A percentile compares a stretch with the other conserved stretches of the same genome.
phyloP scores from a whole-genome alignment of 2,797 vertebrate genomes.

The Arctocebus calabarensis region DNA sequence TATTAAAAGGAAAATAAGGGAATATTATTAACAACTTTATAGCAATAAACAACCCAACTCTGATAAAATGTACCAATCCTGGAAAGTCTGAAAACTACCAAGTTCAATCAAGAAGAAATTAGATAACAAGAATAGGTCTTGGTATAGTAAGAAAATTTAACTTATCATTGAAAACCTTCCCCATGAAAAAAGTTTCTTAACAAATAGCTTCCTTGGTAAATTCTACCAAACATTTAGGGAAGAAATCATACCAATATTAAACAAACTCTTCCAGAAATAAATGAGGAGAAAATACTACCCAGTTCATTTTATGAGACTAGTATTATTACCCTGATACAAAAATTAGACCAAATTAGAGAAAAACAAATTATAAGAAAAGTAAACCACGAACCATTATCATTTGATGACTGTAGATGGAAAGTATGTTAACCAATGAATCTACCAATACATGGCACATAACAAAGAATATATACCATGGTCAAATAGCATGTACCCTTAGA shows the following conservation, averaged over 20 bases:
- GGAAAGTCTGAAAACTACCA: too few species aligned
- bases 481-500: neutral
- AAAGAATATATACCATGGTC: neutral
- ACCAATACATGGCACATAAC: neutral
- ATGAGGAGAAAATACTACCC: neutral
- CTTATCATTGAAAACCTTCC: constrained; percentile 7
- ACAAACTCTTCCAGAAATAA: constrained; percentile 12
- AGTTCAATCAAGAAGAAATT: too few species aligned
- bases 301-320: constrained; percentile 28
- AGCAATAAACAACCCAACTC: neutral
- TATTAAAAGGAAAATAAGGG: neutral
- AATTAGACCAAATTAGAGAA: neutral
- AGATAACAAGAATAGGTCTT: too few species aligned
- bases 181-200: neutral
- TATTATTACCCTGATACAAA: constrained; percentile 6
- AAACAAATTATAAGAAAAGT: neutral
- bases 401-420: constrained; percentile 30
- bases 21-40: neutral
- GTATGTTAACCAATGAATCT: constrained; percentile 34
- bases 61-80: constrained; percentile 1
- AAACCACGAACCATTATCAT: neutral
- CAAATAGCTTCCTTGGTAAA: constrained; percentile 7
- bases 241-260: neutral
- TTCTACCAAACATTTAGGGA: neutral
- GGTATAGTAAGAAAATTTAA: neutral